A percentile compares a stretch with the other conserved stretches of the same genome.
Conservation (phyloP, 1,140 invertebrate species). For the Ceratosolen solmsi region DNA sequence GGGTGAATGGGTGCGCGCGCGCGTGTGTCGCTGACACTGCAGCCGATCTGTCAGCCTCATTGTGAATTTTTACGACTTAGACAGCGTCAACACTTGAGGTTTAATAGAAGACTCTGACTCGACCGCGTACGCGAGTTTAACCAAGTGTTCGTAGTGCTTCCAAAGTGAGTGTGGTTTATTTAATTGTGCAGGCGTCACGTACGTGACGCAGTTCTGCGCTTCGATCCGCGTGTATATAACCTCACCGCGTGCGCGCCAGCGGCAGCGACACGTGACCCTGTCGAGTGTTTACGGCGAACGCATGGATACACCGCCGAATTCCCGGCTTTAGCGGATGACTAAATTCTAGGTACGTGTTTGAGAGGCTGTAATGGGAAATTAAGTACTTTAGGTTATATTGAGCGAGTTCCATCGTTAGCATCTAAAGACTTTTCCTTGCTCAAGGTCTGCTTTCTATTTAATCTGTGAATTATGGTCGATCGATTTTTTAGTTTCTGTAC, state of each 20-base stretch:
- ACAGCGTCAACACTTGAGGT: neutral
- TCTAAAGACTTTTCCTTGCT: no score
- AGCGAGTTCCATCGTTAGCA: no score
- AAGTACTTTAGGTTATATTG: no score
- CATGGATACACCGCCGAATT: slow-evolving; percentile 23
- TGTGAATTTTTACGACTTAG: neutral
- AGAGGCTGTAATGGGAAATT: neutral
- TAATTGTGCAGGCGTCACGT: neutral
- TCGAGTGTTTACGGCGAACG: slow-evolving; percentile 35
- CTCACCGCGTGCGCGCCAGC: slow-evolving; percentile 47
- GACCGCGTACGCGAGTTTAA: no score
- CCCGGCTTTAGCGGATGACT: no score
- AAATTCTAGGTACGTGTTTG: neutral
- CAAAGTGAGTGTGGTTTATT: slow-evolving; percentile 1
- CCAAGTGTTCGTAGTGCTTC: neutral
- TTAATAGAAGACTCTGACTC: neutral
- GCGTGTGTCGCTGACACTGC: neutral
- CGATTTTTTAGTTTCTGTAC: no score
- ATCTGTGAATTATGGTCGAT: no score
- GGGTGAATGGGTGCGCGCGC: neutral
- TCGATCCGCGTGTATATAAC: neutral
- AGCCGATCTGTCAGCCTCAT: neutral
- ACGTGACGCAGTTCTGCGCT: neutral
- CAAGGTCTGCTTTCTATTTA: neutral
- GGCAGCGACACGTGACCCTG: slow-evolving; percentile 38